These are phyloP conservation scores for Aricia agestis DNA, from an alignment of 1,140 invertebrate species.

Conservation along the genomic window DNA sequence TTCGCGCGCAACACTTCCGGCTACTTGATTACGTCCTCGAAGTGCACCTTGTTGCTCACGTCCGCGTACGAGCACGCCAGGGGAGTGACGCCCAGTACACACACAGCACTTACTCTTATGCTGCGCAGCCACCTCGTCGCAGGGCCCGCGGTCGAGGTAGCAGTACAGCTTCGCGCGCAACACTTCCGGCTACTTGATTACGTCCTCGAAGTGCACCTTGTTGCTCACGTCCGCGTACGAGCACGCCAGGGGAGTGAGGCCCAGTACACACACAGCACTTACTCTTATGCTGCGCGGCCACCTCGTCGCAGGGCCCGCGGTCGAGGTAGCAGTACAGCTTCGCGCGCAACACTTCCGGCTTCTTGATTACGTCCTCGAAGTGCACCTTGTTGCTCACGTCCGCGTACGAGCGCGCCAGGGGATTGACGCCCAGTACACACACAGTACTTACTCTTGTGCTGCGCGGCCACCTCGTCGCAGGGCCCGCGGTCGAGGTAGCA, in stretches of 20 bases:
- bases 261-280: background rate
- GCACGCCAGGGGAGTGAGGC: background rate
- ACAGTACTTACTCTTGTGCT: slow-evolving; percentile 14
- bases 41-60: too few species aligned
- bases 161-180: too few species aligned
- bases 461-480: slow-evolving; percentile 4
- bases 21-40: too few species aligned
- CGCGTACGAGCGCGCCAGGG: background rate
- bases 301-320: slow-evolving; percentile 8
- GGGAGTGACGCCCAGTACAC: too few species aligned
- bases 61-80: too few species aligned
- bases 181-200: too few species aligned
- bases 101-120: slow-evolving; percentile 4
- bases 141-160: too few species aligned
- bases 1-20: too few species aligned
- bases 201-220: background rate
- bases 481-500: slow-evolving; percentile 17
- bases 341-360: background rate
- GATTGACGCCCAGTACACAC: background rate
- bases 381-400: background rate
- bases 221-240: background rate
- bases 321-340: slow-evolving; percentile 14
- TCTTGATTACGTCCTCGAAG: background rate
- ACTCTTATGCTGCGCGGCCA: slow-evolving; percentile 14
- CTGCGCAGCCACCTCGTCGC: too few species aligned